Percentiles rank a stretch among this genome's conserved stretches.
Evolutionary conservation across 2,113 vertebrate species (phyloP).

Genomic region (Hystrix cristata): DNA sequence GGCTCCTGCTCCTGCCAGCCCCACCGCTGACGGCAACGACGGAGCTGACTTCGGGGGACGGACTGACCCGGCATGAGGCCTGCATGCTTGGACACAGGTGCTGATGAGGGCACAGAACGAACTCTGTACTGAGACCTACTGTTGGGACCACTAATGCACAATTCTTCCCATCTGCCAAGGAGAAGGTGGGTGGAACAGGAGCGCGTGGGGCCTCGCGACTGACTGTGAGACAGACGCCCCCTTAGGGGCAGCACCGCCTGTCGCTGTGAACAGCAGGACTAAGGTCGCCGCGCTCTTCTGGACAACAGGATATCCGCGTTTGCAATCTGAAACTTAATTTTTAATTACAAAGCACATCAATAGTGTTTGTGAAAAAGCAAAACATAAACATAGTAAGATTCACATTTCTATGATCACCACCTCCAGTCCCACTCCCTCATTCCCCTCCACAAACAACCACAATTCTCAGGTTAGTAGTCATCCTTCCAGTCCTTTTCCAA

Average conservation of each 20-base stretch:
- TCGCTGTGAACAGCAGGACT: not conserved
- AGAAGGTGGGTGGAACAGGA: not conserved
- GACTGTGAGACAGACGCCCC: not conserved
- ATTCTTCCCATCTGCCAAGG: conserved; percentile 5
- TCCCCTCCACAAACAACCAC: not conserved
- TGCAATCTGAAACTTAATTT: not conserved
- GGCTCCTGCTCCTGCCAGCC: not conserved
- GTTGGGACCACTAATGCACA: not conserved
- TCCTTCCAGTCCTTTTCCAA: not conserved
- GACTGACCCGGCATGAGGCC: not conserved
- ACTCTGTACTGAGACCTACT: not conserved
- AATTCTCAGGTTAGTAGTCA: not conserved
- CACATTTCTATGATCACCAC: not conserved
- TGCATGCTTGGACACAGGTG: conserved; percentile 17
- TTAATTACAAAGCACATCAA: not conserved
- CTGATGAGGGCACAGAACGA: not conserved
- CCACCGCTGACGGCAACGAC: not conserved
- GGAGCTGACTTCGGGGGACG: not conserved
- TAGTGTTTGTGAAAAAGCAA: not conserved
- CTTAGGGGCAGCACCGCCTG: not conserved
- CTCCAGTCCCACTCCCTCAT: not conserved
- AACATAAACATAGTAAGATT: not conserved
- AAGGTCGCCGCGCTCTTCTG: not conserved
- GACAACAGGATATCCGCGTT: not conserved
- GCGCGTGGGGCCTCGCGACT: not conserved